A percentile compares a stretch with the other conserved stretches of the same genome.
phyloP scores from a whole-genome alignment of 2,888 invertebrate species.

The Diogma glabrata region DNA sequence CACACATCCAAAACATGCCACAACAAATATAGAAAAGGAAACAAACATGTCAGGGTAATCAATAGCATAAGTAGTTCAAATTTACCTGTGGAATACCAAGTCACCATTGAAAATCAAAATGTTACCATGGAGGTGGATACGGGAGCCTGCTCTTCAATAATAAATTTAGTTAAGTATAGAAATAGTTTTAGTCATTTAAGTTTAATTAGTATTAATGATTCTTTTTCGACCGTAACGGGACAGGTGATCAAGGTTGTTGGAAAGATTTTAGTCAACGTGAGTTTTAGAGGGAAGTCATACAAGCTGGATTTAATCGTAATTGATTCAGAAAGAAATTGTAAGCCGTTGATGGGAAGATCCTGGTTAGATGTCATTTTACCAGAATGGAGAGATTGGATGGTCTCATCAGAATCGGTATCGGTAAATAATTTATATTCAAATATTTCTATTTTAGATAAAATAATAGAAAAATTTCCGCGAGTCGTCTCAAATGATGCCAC shows the following conservation, averaged over 20 bases:
- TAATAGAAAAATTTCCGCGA: neutral
- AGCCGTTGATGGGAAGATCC: too few species aligned
- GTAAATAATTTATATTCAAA: neutral
- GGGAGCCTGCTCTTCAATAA: neutral
- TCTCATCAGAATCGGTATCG: too few species aligned
- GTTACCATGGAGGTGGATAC: neutral
- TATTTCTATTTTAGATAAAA: neutral
- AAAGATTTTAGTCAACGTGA: neutral
- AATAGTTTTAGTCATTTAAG: neutral
- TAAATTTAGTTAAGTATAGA: neutral
- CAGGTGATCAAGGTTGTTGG: neutral
- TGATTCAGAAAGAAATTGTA: too few species aligned
- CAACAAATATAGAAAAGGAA: neutral
- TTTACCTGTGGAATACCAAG: neutral
- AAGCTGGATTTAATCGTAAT: too few species aligned
- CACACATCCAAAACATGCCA: neutral
- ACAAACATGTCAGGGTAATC: too few species aligned
- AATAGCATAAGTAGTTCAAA: neutral
- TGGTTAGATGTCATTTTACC: neutral
- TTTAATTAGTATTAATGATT: neutral
- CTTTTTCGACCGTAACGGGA: neutral
- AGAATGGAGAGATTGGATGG: neutral
- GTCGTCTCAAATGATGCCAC: neutral
- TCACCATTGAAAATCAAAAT: neutral
- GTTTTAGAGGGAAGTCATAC: neutral